Conservation (phyloP, 2,797 vertebrate genomes). For the Rhinoraja longicauda region DNA sequence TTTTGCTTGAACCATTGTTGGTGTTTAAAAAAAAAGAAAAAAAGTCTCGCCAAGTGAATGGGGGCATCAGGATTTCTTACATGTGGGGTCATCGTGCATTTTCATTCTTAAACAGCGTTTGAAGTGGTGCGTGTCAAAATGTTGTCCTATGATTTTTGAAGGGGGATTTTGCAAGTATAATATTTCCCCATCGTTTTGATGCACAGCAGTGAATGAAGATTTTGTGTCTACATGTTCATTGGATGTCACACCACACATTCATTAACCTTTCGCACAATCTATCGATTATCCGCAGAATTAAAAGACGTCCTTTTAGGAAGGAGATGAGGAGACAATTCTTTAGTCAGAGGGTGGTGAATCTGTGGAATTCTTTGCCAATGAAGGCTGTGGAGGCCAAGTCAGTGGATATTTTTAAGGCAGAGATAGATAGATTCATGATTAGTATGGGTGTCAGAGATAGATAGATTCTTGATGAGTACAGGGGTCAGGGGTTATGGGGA, state of each 20-base stretch:
- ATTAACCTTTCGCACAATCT: constrained; percentile 18
- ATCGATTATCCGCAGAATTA: not conserved
- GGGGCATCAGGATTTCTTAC: not conserved
- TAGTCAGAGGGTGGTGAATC: too few species aligned
- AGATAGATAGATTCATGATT: too few species aligned
- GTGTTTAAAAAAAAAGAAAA: too few species aligned
- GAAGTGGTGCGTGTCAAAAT: not conserved
- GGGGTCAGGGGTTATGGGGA: too few species aligned
- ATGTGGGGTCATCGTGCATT: not conserved
- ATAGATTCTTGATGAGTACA: too few species aligned
- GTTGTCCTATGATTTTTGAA: not conserved
- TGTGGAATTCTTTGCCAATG: too few species aligned
- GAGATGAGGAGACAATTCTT: too few species aligned
- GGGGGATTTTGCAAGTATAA: not conserved
- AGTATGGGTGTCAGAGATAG: too few species aligned
- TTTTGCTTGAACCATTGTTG: constrained; percentile 18
- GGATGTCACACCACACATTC: not conserved
- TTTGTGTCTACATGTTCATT: not conserved
- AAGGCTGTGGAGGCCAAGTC: too few species aligned
- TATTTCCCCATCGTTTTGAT: not conserved
- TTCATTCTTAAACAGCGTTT: constrained; percentile 2
- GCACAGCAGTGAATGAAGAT: not conserved
- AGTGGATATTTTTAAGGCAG: too few species aligned
- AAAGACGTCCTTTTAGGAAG: too few species aligned
- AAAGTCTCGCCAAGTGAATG: not conserved